Conservation (phyloP, 2,797 vertebrate genomes). For the Acanthornis magna region DNA sequence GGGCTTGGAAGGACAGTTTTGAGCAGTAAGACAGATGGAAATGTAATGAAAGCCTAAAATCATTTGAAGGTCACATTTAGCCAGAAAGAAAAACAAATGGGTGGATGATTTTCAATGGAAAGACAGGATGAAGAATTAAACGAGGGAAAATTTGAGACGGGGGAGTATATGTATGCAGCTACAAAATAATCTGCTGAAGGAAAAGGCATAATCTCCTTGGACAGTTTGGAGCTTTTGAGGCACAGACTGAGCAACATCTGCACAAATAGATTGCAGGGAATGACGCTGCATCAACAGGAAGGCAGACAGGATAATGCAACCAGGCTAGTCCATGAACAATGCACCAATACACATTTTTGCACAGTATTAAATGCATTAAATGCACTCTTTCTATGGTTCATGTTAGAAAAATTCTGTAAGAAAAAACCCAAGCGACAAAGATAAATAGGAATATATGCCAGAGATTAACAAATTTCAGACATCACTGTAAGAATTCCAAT, state of each 20-base stretch:
- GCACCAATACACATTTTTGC: neutral
- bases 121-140: neutral
- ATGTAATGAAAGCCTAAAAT: neutral
- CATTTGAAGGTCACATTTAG: neutral
- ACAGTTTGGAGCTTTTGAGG: neutral
- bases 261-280: neutral
- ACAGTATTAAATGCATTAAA: neutral
- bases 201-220: neutral
- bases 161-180: neutral
- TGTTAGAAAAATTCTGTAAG: neutral
- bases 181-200: neutral
- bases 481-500: neutral
- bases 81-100: neutral
- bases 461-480: neutral
- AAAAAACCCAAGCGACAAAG: neutral
- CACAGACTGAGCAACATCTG: neutral
- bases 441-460: neutral
- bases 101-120: neutral
- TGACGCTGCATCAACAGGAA: neutral
- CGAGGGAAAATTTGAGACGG: neutral
- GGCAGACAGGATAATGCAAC: neutral
- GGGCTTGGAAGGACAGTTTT: neutral
- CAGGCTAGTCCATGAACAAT: neutral
- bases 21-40: neutral
- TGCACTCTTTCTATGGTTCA: neutral